Conservation (phyloP, 1,140 invertebrate species). For the Drosophila baimaii region DNA sequence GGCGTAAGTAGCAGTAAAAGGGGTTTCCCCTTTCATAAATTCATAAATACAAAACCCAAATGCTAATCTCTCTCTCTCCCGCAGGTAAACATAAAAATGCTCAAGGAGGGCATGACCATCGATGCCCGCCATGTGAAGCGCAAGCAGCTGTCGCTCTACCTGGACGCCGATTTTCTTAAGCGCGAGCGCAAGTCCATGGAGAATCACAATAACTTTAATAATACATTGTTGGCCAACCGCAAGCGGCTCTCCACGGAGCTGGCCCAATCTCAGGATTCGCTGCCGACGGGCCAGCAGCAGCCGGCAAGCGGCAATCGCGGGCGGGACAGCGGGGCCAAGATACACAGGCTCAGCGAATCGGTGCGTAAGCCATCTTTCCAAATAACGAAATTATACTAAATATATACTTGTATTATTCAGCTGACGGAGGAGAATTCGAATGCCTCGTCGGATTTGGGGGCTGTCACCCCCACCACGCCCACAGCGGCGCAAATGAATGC, state of each 20-base stretch:
- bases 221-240: constrained; percentile 72
- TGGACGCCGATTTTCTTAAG: constrained; percentile 89
- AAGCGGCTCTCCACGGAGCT: constrained; percentile 79
- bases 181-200: constrained; percentile 87
- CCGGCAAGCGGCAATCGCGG: constrained; percentile 43
- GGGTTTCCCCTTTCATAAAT: too few relatives aligned
- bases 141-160: constrained; percentile 91
- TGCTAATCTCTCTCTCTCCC: constrained; percentile 55
- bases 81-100: constrained; percentile 91
- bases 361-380: constrained; percentile 33
- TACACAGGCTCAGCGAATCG: constrained; percentile 78
- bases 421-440: constrained; percentile 81
- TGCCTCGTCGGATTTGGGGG: constrained; percentile 70
- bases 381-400: background rate
- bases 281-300: constrained; percentile 25
- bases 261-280: constrained; percentile 64
- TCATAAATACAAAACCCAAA: too few relatives aligned
- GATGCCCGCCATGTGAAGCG: constrained; percentile 91
- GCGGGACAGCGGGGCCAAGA: constrained; percentile 58
- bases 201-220: constrained; percentile 78
- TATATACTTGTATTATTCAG: constrained; percentile 21
- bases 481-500: constrained; percentile 74
- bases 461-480: constrained; percentile 69
- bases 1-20: too few relatives aligned
- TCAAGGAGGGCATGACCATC: constrained; percentile 95